Evolutionary conservation across 2,797 vertebrate genomes (phyloP).

Genomic region (Halcyon smyrnensis): DNA sequence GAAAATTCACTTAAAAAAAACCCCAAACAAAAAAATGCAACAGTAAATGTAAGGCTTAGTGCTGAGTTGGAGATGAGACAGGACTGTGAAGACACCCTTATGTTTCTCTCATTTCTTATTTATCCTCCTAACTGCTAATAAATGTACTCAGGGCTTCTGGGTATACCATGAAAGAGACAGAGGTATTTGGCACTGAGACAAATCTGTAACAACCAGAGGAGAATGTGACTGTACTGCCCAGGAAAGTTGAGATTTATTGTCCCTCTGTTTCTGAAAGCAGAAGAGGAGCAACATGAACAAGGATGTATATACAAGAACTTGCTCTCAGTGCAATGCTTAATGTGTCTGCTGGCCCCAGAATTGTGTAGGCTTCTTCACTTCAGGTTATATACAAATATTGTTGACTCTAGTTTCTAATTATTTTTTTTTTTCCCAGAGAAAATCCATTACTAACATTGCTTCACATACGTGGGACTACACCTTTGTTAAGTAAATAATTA

Average conservation of each 20-base stretch:
- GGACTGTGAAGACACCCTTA: not conserved
- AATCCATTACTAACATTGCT: not conserved
- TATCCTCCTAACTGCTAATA: not conserved
- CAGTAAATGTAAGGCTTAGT: not conserved
- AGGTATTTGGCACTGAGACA: not conserved
- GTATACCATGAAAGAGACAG: not conserved
- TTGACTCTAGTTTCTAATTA: not conserved
- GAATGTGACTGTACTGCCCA: not conserved
- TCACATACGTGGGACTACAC: not conserved
- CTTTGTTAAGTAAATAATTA: not conserved
- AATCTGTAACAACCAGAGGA: not conserved
- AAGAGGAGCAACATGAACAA: not conserved
- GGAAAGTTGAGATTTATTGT: not conserved
- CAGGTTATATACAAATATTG: not conserved
- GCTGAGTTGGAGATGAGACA: not conserved
- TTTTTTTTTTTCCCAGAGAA: not conserved
- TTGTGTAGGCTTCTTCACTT: not conserved
- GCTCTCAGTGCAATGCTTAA: not conserved
- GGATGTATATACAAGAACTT: not conserved
- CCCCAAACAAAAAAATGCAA: too few relatives aligned
- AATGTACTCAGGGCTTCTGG: not conserved
- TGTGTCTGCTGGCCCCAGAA: not conserved
- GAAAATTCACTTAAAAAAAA: not conserved
- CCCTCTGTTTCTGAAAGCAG: not conserved
- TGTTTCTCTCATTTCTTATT: not conserved